Evolutionary conservation across 2,113 vertebrate genomes (phyloP).

Genomic region (Oxyruncus cristatus): DNA sequence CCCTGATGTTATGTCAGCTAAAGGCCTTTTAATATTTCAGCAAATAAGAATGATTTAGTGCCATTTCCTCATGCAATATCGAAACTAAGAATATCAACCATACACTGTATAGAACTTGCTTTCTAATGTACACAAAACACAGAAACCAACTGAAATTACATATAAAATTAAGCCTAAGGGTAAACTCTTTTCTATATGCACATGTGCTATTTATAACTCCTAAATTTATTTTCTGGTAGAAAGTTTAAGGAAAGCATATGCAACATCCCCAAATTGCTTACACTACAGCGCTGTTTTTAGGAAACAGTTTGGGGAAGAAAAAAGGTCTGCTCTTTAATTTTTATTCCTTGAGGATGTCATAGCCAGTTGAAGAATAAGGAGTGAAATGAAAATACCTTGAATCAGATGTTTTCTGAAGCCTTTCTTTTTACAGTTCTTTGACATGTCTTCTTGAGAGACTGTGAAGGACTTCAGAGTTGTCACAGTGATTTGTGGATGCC

Average conservation of each 20-base stretch:
- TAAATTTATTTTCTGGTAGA: not conserved
- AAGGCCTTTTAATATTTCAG: not conserved
- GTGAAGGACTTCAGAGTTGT: not conserved
- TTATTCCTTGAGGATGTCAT: not conserved
- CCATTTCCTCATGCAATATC: not conserved
- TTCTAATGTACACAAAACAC: not conserved
- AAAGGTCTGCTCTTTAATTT: not conserved
- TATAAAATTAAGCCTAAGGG: not conserved
- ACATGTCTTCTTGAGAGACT: not conserved
- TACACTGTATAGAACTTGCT: not conserved
- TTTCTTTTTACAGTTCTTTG: conserved; percentile 13
- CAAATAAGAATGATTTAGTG: not conserved
- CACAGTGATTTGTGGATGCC: not conserved
- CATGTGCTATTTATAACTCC: not conserved
- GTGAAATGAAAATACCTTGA: not conserved
- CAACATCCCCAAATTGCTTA: not conserved
- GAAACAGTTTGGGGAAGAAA: not conserved
- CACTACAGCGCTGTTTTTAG: not conserved
- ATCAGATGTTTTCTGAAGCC: not conserved
- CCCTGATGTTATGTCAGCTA: not conserved
- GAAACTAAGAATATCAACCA: not conserved
- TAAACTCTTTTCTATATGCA: not conserved
- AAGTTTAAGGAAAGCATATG: not conserved
- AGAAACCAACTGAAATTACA: not conserved
- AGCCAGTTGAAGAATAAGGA: not conserved